Conservation (phyloP, 2,888 invertebrate genomes). For the Deroplatys truncata region DNA sequence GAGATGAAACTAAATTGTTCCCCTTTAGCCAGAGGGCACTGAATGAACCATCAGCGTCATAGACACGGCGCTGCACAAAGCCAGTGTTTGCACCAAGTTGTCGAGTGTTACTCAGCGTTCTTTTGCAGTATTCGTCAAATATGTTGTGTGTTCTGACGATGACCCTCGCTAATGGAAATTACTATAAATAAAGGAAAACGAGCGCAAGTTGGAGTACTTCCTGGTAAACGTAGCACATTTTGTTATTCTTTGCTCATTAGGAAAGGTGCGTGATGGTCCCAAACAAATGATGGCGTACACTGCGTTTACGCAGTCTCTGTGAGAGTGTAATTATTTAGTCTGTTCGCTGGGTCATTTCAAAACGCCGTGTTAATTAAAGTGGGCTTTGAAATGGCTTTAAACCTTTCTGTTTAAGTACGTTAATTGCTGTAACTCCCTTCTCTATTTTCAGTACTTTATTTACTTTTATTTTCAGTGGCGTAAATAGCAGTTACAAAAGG, state of each 20-base stretch:
- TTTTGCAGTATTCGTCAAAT: background rate
- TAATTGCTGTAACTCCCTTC: background rate
- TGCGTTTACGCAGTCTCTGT: too few species aligned
- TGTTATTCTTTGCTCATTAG: background rate
- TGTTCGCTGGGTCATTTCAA: background rate
- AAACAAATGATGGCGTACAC: background rate
- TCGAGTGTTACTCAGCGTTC: background rate
- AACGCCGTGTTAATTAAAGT: background rate
- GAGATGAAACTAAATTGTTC: background rate
- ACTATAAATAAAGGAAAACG: background rate
- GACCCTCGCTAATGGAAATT: background rate
- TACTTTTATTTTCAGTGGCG: background rate
- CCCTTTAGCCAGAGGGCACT: background rate
- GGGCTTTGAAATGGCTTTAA: too few species aligned
- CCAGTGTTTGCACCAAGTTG: background rate
- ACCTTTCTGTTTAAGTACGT: too few species aligned
- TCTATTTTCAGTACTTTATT: background rate
- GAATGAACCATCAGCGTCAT: background rate
- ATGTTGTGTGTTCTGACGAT: background rate
- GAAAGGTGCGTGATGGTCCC: background rate
- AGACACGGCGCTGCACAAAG: too few species aligned
- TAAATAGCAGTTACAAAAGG: background rate
- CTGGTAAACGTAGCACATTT: background rate
- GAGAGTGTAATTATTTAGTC: background rate
- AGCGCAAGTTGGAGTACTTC: background rate